A percentile compares a stretch with the other conserved stretches of the same genome.
phyloP scores from a whole-genome alignment of 2,113 vertebrate species.

The Holacanthus passer region DNA sequence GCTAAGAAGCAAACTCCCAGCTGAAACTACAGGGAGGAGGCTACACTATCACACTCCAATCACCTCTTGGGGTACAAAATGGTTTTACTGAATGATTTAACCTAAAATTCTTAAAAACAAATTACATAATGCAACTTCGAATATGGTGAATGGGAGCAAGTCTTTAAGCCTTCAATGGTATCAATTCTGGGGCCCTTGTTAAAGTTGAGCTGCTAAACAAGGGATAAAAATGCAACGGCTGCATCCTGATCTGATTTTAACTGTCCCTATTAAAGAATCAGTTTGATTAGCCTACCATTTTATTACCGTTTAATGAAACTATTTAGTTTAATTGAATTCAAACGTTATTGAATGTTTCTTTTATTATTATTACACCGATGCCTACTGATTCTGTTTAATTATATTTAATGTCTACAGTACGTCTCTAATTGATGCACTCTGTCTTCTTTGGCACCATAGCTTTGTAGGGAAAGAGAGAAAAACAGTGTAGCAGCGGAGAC shows the following conservation, averaged over 20 bases:
- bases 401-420: slow-evolving; percentile 8
- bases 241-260: slow-evolving; percentile 10
- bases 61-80: too few relatives aligned
- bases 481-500: background rate
- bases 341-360: slow-evolving; percentile 28
- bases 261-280: background rate
- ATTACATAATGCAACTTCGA: too few relatives aligned
- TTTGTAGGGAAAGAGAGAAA: slow-evolving; percentile 6
- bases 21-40: too few relatives aligned
- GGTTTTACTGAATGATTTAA: too few relatives aligned
- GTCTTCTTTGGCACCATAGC: slow-evolving; percentile 4
- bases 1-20: too few relatives aligned
- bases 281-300: slow-evolving; percentile 8
- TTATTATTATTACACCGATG: slow-evolving; percentile 20
- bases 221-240: background rate
- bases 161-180: background rate
- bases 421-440: slow-evolving; percentile 3
- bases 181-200: background rate
- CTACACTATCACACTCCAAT: too few relatives aligned
- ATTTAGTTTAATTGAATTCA: slow-evolving; percentile 24
- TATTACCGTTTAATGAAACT: slow-evolving; percentile 24
- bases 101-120: too few relatives aligned
- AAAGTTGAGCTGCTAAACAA: background rate
- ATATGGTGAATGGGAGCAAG: background rate
- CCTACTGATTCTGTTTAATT: slow-evolving; percentile 15